Percentiles rank a stretch among this genome's conserved stretches.
These are phyloP conservation scores for Musca vetustissima DNA, from an alignment of 1,140 invertebrate genomes.

Conservation along the genomic window DNA sequence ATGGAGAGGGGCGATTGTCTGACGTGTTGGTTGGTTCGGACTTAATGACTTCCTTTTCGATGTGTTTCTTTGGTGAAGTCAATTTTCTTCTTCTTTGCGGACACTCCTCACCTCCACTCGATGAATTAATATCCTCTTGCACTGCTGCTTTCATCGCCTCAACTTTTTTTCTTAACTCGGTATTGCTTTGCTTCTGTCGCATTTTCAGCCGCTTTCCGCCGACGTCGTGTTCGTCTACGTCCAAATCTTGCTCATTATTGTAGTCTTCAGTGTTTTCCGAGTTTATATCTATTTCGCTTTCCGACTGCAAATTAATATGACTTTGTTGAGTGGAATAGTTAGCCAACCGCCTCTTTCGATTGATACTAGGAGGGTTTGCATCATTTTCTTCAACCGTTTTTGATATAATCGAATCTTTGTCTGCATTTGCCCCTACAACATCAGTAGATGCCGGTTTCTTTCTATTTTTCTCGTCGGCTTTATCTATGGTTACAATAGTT, in stretches of 20 bases:
- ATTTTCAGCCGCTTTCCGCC: constrained; percentile 61
- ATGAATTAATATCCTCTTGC: constrained; percentile 58
- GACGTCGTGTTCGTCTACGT: constrained; percentile 54
- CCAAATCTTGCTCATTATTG: constrained; percentile 47
- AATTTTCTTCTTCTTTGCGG: constrained; percentile 40
- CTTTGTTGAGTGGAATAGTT: constrained; percentile 8
- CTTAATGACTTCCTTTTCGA: constrained; percentile 15
- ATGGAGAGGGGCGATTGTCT: background rate
- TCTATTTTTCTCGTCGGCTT: too few species aligned
- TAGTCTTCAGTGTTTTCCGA: constrained; percentile 28
- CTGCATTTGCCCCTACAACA: too few species aligned
- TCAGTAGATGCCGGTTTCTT: too few species aligned
- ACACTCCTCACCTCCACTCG: constrained; percentile 59
- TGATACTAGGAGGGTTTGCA: constrained; percentile 25
- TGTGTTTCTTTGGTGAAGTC: constrained; percentile 36
- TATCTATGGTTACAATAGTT: too few species aligned
- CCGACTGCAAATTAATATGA: constrained; percentile 35
- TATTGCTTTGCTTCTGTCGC: constrained; percentile 59
- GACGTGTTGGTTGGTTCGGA: background rate
- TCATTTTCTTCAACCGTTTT: background rate
- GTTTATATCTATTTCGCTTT: constrained; percentile 46
- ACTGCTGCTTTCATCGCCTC: constrained; percentile 60
- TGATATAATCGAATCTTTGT: background rate
- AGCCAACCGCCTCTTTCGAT: constrained; percentile 39
- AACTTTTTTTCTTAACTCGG: constrained; percentile 60